Evolutionary conservation across 2,113 vertebrate genomes (phyloP).

Genomic region (Sphyrna mokarran): DNA sequence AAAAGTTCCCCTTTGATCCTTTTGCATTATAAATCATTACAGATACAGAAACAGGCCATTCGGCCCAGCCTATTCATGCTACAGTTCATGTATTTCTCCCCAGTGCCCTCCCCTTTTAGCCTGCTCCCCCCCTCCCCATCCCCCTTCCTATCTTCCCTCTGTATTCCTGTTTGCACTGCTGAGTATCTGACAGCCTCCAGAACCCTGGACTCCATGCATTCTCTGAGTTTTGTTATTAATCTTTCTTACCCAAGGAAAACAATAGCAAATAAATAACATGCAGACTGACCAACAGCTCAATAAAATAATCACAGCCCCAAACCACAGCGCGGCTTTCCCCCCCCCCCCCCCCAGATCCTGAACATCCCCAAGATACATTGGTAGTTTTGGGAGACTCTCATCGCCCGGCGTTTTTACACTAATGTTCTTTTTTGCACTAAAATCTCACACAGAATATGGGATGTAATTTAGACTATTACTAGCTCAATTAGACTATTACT

Average conservation of each 20-base stretch:
- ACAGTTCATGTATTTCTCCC: not conserved
- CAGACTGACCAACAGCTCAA: not conserved
- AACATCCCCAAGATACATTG: not conserved
- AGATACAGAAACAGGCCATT: not conserved
- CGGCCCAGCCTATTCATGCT: not conserved
- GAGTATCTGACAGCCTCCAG: no score
- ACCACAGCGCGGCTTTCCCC: not conserved
- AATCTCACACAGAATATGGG: not conserved
- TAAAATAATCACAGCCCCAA: not conserved
- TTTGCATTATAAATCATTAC: not conserved
- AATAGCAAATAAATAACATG: not conserved
- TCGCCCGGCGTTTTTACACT: not conserved
- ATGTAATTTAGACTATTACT: not conserved
- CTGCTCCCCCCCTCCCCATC: not conserved
- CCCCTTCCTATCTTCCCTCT: no score
- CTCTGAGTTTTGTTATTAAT: not conserved
- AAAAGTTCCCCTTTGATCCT: not conserved
- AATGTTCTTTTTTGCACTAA: not conserved
- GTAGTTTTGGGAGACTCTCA: not conserved
- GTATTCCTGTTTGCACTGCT: no score
- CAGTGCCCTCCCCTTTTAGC: not conserved
- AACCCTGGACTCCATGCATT: not conserved
- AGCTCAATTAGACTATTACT: not conserved
- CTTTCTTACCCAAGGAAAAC: not conserved
- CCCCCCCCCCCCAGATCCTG: not conserved